Evolutionary conservation across 2,113 vertebrate genomes (phyloP).

Genomic region (Fregata magnificens): DNA sequence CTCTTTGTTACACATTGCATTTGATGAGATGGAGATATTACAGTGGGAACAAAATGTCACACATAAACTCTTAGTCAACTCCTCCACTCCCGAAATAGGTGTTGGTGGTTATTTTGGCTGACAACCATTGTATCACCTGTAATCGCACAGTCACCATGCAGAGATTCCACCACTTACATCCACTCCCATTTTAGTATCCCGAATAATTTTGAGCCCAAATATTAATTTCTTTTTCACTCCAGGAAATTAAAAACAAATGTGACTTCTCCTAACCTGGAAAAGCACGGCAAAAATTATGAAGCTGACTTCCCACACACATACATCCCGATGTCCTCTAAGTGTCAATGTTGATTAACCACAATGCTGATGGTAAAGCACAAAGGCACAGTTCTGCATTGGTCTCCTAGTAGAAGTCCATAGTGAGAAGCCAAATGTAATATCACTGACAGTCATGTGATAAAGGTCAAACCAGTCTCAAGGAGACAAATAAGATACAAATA

Average conservation of each 20-base stretch:
- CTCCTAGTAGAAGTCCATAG: not conserved
- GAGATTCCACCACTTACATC: not conserved
- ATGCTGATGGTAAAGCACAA: not conserved
- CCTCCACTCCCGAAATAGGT: rapidly evolving
- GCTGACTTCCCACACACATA: not conserved
- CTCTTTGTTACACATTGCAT: not conserved
- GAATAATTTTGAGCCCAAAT: not conserved
- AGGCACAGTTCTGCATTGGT: not conserved
- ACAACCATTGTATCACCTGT: not conserved
- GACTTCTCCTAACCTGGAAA: not conserved
- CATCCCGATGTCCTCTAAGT: not conserved
- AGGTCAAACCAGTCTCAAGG: not conserved
- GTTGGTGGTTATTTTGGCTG: not conserved
- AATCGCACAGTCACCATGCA: not conserved
- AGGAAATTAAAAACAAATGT: not conserved
- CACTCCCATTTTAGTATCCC: not conserved
- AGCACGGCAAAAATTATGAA: not conserved
- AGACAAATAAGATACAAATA: not conserved
- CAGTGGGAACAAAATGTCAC: not conserved
- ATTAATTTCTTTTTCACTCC: not conserved
- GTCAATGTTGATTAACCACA: not conserved
- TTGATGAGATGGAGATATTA: not conserved
- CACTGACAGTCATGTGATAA: not conserved
- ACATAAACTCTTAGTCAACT: not conserved
- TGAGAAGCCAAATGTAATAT: not conserved